Conservation (phyloP, 2,888 invertebrate species). For the Ptychoptera albimana region DNA sequence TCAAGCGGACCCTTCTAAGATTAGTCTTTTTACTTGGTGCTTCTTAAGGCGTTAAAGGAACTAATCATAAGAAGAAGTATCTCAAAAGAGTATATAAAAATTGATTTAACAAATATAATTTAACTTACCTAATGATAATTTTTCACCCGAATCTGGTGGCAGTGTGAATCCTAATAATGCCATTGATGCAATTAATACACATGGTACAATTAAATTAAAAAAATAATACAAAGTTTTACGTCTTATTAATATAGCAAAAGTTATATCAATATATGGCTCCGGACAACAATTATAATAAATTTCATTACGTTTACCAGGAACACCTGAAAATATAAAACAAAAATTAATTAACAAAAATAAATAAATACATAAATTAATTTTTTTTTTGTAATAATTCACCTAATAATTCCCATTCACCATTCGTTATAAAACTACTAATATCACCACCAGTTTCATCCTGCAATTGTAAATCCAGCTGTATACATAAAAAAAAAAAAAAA, state of each 20-base stretch:
- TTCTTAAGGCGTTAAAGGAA: too few species aligned
- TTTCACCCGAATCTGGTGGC: conserved; percentile 98
- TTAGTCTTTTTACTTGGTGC: too few species aligned
- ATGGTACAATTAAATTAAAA: conserved; percentile 98
- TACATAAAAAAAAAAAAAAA: conserved; percentile 16
- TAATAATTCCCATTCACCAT: conserved; percentile 98
- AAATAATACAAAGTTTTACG: conserved; percentile 97
- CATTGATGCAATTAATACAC: conserved; percentile 97
- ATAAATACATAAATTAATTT: neutral
- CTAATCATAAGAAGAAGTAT: too few species aligned
- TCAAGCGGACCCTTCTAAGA: too few species aligned
- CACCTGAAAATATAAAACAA: conserved; percentile 42
- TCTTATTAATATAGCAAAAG: conserved; percentile 90
- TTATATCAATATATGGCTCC: conserved; percentile 94
- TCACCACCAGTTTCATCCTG: conserved; percentile 88
- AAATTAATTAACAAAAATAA: neutral
- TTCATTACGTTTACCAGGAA: conserved; percentile 85
- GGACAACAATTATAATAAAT: conserved; percentile 97
- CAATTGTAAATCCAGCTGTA: conserved; percentile 82
- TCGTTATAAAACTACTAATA: conserved; percentile 92
- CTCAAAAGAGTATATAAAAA: too few species aligned
- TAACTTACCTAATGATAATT: conserved; percentile 80
- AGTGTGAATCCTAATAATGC: conserved; percentile 95
- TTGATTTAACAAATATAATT: neutral
- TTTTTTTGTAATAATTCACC: conserved; percentile 42